A percentile compares a stretch with the other conserved stretches of the same genome.
phyloP scores from a whole-genome alignment of 2,797 vertebrate species.

The Notamacropus eugenii region DNA sequence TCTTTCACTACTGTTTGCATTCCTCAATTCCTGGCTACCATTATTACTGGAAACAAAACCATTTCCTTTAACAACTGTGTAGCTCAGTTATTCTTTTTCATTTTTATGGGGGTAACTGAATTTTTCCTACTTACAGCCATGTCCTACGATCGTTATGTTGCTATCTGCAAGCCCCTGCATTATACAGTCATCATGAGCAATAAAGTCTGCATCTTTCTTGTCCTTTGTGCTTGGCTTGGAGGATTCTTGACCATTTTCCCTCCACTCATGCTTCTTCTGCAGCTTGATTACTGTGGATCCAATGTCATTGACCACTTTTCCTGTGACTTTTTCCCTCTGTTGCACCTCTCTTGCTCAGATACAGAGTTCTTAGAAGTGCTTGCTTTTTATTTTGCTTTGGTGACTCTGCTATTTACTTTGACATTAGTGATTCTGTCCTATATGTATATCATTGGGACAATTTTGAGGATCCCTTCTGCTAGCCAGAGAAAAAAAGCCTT shows the following conservation, averaged over 20 bases:
- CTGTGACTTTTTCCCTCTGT: constrained; percentile 73
- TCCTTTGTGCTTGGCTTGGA: constrained; percentile 66
- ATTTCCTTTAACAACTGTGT: constrained; percentile 70
- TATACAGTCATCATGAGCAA: constrained; percentile 72
- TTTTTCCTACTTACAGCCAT: constrained; percentile 75
- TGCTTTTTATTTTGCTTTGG: constrained; percentile 60
- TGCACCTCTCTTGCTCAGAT: constrained; percentile 73
- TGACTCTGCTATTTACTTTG: constrained; percentile 66
- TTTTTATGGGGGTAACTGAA: constrained; percentile 72
- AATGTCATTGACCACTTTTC: constrained; percentile 75
- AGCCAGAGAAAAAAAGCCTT: constrained; percentile 75
- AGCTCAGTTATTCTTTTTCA: constrained; percentile 72
- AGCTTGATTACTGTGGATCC: constrained; percentile 69
- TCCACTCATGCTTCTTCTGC: constrained; percentile 61
- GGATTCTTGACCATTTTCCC: constrained; percentile 72
- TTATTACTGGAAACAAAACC: constrained; percentile 60
- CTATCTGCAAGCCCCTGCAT: constrained; percentile 76
- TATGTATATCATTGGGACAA: constrained; percentile 67
- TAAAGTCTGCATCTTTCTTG: constrained; percentile 61
- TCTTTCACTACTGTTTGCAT: constrained; percentile 71
- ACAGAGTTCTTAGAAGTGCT: constrained; percentile 65
- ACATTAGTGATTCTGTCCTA: constrained; percentile 71
- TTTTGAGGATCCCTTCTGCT: constrained; percentile 67
- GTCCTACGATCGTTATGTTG: constrained; percentile 75
- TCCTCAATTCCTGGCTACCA: constrained; percentile 70